Evolutionary conservation across 2,113 vertebrate species (phyloP).

Genomic region (Callipepla californica): DNA sequence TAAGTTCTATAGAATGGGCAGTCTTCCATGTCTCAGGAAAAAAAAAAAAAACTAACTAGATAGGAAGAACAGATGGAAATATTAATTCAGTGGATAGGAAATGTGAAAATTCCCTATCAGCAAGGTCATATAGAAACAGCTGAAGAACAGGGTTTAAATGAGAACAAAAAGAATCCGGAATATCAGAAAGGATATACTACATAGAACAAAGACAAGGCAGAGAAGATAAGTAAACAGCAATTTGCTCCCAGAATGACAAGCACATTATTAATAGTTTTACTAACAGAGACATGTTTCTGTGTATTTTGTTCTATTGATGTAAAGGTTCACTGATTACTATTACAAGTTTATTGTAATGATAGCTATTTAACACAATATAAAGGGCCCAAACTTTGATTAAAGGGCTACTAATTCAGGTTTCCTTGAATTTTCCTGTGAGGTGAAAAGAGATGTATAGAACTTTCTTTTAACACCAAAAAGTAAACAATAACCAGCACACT

Average conservation of each 20-base stretch:
- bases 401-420: not conserved
- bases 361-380: not conserved
- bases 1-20: not conserved
- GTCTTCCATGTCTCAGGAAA: not conserved
- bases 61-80: not conserved
- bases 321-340: not conserved
- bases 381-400: not conserved
- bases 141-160: not conserved
- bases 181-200: not conserved
- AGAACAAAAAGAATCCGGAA: not conserved
- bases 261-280: not conserved
- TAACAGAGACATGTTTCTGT: not conserved
- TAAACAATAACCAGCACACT: not conserved
- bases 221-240: not conserved
- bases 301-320: not conserved
- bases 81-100: not conserved
- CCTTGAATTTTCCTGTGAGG: not conserved
- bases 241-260: not conserved
- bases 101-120: not conserved
- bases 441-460: not conserved
- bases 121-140: not conserved
- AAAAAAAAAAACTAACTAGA: not conserved
- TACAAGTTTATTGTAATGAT: not conserved
- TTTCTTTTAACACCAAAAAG: not conserved
- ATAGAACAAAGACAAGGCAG: not conserved